Base-by-base conservation (phyloP, 2,888 invertebrate species). In the Biston betularia region DNA sequence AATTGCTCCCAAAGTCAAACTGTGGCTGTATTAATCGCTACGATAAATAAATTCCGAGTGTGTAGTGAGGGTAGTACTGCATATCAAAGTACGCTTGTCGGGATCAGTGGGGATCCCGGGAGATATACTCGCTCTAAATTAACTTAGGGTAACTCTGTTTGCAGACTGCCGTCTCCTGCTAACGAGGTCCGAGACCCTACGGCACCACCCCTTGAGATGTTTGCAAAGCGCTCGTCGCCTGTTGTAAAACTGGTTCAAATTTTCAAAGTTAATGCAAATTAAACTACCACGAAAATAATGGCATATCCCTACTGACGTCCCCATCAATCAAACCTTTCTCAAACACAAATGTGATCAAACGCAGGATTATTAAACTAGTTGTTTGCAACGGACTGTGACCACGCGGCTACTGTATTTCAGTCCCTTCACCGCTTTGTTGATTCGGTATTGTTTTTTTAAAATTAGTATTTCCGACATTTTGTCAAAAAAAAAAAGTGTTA, bases 121-220 rank as follows among this genome's bases (percentile, higher is more conserved):
- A 77, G 79, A 76, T 80, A 85, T 86, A 82, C 79, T 80, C 84
- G 80, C 77, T 87, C 85, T 88, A 92, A 92, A 92, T 92, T 90
- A 90, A 90, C 89, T 92, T 90, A 92, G 77, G 83, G 83, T 86
- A 85, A 85, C 87, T 92, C 85, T 89, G 89, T 92, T 92, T 92
- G 92, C 93, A 93, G 91, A 90, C 87, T 85, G 84, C 80, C 82
- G 82, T 82, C 75, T 74, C 80, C 72, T 79, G n/a, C 79, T 91
- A 90, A 90, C 89, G 88, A 90, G 84, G 89, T 89, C 88, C 85
- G 79, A 86, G 86, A 83, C 89, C 86, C 85, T 75, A 75, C 75
- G 80, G 82, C 80, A 78, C 73, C 66, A 57, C 56, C 69, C 72
- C 76, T 76, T 75, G 74, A 74, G 76, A 84, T 87, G 79, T 87